Percentiles rank a stretch among this genome's conserved stretches.
Conservation (phyloP, 2,113 vertebrate species). For the Cynopterus brachyotis region DNA sequence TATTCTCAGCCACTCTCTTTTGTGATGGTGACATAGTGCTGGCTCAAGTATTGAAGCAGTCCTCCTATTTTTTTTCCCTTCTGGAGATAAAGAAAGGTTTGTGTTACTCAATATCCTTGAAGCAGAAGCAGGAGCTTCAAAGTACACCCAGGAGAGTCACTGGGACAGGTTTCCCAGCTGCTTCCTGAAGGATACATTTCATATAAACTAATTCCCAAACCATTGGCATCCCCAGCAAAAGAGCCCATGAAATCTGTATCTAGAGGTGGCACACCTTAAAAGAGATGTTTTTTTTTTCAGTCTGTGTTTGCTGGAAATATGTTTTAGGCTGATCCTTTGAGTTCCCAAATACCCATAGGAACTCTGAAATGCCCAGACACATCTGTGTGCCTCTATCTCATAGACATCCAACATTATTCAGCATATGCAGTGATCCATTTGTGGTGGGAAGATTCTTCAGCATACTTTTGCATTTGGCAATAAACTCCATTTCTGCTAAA, state of each 20-base stretch:
- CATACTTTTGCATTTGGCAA: background rate
- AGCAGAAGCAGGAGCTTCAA: slow-evolving; percentile 56
- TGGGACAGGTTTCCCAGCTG: slow-evolving; percentile 47
- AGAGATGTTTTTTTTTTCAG: background rate
- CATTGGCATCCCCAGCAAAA: background rate
- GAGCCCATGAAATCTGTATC: background rate
- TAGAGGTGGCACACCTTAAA: background rate
- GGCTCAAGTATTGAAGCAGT: slow-evolving; percentile 17
- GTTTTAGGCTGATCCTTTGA: background rate
- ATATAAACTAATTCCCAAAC: slow-evolving; percentile 3
- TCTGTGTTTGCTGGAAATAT: background rate
- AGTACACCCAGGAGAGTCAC: slow-evolving; percentile 15
- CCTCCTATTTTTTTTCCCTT: background rate
- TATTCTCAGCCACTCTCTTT: slow-evolving; percentile 6
- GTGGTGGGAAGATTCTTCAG: background rate
- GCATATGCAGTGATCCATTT: background rate
- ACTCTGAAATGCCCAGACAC: background rate
- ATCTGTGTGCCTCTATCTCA: fast-evolving
- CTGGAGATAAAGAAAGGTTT: slow-evolving; percentile 55
- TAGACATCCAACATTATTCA: background rate
- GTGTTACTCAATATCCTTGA: slow-evolving; percentile 46
- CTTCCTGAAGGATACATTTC: slow-evolving; percentile 46
- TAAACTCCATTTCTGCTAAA: background rate
- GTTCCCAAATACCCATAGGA: background rate
- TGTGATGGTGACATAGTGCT: background rate